These are phyloP conservation scores for Trichoplusia ni DNA, from an alignment of 1,140 invertebrate species.

Conservation along the genomic window DNA sequence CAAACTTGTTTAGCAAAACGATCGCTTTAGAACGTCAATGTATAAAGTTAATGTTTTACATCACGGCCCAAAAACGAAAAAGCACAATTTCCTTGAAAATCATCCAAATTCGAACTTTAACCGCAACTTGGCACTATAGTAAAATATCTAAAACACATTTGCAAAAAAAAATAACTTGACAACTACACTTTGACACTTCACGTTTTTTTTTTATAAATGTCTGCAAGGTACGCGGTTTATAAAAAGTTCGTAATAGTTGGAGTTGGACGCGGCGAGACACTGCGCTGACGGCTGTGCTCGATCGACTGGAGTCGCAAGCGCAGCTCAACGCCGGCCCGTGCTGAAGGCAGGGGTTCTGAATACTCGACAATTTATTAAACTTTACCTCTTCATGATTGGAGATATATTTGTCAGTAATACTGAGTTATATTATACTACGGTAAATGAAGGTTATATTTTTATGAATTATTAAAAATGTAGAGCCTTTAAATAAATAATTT, in stretches of 20 bases:
- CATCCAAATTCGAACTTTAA: slow-evolving; percentile 63
- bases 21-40: slow-evolving; percentile 10
- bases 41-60: background rate
- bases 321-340: slow-evolving; percentile 55
- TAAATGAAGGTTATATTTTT: no score
- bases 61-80: slow-evolving; percentile 7
- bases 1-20: background rate
- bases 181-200: slow-evolving; percentile 37
- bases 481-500: no score
- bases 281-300: slow-evolving; percentile 22
- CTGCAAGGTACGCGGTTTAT: slow-evolving; percentile 18
- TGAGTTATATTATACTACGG: no score
- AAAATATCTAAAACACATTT: slow-evolving; percentile 52
- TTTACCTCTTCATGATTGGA: no score
- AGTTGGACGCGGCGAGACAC: slow-evolving; percentile 31
- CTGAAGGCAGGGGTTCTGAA: slow-evolving; percentile 47
- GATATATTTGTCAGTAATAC: no score
- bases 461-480: no score
- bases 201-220: slow-evolving; percentile 26
- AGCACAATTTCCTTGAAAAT: slow-evolving; percentile 34
- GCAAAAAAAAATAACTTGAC: slow-evolving; percentile 38
- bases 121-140: slow-evolving; percentile 71
- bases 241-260: slow-evolving; percentile 52
- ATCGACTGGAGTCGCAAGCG: slow-evolving; percentile 67
- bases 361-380: slow-evolving; percentile 59